A percentile compares a stretch with the other conserved stretches of the same genome.
Conservation (phyloP, 2,888 invertebrate species). For the Cosmopolites sordidus region DNA sequence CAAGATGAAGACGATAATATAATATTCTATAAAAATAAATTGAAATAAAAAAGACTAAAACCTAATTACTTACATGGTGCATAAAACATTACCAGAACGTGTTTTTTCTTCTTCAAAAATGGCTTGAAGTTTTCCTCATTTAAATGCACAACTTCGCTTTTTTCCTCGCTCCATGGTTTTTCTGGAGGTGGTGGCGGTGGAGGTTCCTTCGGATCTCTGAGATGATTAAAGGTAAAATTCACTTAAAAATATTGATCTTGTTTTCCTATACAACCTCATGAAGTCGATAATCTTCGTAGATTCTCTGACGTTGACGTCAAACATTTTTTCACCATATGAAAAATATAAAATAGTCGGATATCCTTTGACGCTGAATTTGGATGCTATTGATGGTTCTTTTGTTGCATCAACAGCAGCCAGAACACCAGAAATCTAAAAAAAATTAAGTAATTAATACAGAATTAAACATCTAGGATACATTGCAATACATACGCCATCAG, state of each 20-base stretch:
- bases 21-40: background rate
- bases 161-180: slow-evolving; percentile 73
- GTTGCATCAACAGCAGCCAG: slow-evolving; percentile 85
- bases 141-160: slow-evolving; percentile 72
- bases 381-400: slow-evolving; percentile 63
- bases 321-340: slow-evolving; percentile 70
- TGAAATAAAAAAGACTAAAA: background rate
- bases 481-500: slow-evolving; percentile 55
- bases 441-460: no score
- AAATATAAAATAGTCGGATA: slow-evolving; percentile 80
- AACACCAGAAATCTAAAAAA: slow-evolving; percentile 60
- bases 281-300: slow-evolving; percentile 74
- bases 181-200: slow-evolving; percentile 81
- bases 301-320: slow-evolving; percentile 74
- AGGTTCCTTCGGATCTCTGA: slow-evolving; percentile 58
- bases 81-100: slow-evolving; percentile 86
- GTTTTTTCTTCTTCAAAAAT: slow-evolving; percentile 78
- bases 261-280: slow-evolving; percentile 59
- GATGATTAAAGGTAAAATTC: slow-evolving; percentile 1
- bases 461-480: background rate
- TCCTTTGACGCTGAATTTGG: slow-evolving; percentile 68
- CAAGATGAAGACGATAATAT: background rate
- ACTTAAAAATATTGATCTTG: no score
- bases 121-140: slow-evolving; percentile 67
- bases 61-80: slow-evolving; percentile 75